These are phyloP conservation scores for Drosophila stalkeri DNA, from an alignment of 2,888 invertebrate genomes.

Conservation along the genomic window DNA sequence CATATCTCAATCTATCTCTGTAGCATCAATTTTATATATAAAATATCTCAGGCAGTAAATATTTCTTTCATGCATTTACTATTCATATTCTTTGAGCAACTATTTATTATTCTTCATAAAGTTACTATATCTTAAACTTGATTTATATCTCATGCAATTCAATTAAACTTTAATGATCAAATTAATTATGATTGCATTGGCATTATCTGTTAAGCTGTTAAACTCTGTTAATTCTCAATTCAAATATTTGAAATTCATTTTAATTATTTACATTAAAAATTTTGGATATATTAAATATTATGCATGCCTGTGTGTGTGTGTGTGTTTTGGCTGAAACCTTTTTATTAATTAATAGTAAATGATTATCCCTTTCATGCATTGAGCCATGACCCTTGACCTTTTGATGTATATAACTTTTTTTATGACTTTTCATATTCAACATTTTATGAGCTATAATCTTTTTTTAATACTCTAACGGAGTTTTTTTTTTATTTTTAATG, in stretches of 20 bases:
- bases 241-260: background rate
- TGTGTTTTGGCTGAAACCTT: background rate
- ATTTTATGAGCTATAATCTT: background rate
- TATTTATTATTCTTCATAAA: too few relatives aligned
- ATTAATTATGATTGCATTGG: too few relatives aligned
- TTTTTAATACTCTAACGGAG: background rate
- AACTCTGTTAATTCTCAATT: too few relatives aligned
- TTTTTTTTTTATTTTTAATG: background rate
- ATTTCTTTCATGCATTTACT: too few relatives aligned
- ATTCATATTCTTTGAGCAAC: too few relatives aligned
- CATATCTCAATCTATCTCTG: too few relatives aligned
- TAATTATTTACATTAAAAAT: background rate
- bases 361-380: background rate
- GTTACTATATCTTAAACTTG: too few relatives aligned
- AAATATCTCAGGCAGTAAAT: too few relatives aligned
- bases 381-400: background rate
- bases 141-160: too few relatives aligned
- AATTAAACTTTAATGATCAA: too few relatives aligned
- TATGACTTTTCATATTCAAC: background rate
- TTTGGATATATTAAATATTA: background rate
- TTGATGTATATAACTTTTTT: background rate
- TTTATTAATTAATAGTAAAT: slow-evolving; percentile 4
- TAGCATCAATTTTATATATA: too few relatives aligned
- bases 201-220: too few relatives aligned
- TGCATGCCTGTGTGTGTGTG: background rate